Conservation (phyloP, 2,113 vertebrate genomes). For the Anoura caudifer region DNA sequence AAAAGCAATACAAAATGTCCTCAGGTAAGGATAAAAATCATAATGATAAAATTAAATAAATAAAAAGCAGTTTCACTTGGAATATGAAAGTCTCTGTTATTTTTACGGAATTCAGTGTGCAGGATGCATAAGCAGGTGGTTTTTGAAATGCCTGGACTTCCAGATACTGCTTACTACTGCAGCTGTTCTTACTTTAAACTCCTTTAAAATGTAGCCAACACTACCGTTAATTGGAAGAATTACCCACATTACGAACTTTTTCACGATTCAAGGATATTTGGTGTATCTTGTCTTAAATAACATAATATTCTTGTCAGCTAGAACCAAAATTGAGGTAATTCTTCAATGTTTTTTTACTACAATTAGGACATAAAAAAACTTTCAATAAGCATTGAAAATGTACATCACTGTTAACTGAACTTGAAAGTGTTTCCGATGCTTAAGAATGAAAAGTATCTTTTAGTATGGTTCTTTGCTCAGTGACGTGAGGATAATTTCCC, state of each 20-base stretch:
- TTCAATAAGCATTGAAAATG: background rate
- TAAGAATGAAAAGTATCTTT: slow-evolving; percentile 18
- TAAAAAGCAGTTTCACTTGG: background rate
- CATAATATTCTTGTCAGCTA: background rate
- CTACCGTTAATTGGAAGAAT: background rate
- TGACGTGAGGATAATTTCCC: background rate
- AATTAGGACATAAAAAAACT: background rate
- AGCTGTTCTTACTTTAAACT: slow-evolving; percentile 25
- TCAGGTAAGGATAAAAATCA: no score
- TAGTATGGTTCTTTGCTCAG: background rate
- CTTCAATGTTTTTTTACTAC: background rate
- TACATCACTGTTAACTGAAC: background rate
- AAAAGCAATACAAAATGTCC: no score
- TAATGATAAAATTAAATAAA: no score
- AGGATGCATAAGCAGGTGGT: background rate
- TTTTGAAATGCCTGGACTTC: slow-evolving; percentile 8
- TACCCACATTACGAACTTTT: background rate
- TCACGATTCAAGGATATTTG: slow-evolving; percentile 15
- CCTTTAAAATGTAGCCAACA: background rate
- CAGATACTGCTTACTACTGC: background rate
- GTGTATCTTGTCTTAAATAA: background rate
- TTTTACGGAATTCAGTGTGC: background rate
- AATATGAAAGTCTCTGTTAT: background rate
- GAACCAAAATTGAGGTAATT: background rate
- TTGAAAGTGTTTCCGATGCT: background rate